Evolutionary conservation across 2,888 invertebrate genomes (phyloP).

Genomic region (Glyphotaelius pellucidus): DNA sequence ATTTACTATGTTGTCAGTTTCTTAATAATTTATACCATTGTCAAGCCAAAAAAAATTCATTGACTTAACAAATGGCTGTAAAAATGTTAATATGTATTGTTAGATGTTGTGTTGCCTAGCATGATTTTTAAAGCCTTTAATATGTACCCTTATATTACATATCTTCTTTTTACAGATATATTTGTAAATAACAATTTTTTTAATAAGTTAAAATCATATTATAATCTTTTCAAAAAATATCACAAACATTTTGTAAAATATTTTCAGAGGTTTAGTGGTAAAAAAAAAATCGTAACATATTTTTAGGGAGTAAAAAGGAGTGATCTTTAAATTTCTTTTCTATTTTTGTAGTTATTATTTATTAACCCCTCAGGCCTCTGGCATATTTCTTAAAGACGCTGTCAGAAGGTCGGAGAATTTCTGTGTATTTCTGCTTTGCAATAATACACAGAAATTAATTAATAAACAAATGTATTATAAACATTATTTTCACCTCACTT

Average conservation of each 20-base stretch:
- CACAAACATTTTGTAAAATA: constrained; percentile 39
- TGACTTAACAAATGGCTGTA: background rate
- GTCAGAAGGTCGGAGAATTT: too few relatives aligned
- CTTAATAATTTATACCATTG: background rate
- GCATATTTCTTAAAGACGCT: too few relatives aligned
- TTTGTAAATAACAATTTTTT: background rate
- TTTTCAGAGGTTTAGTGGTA: constrained; percentile 14
- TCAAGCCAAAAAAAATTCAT: background rate
- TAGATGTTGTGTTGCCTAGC: background rate
- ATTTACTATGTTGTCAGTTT: background rate
- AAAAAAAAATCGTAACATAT: background rate
- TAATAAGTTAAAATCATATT: background rate
- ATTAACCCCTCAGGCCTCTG: background rate
- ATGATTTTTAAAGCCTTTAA: background rate
- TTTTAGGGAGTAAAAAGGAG: background rate
- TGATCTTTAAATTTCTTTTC: background rate
- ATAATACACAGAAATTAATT: too few relatives aligned
- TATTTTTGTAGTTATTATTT: background rate
- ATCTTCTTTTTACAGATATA: background rate
- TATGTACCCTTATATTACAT: background rate
- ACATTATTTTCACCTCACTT: too few relatives aligned
- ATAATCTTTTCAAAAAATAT: background rate
- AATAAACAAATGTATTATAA: too few relatives aligned
- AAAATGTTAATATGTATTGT: background rate
- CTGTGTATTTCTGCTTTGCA: too few relatives aligned